These are phyloP conservation scores for Triplophysa siluroides DNA, from an alignment of 2,113 vertebrate genomes.

Conservation along the genomic window DNA sequence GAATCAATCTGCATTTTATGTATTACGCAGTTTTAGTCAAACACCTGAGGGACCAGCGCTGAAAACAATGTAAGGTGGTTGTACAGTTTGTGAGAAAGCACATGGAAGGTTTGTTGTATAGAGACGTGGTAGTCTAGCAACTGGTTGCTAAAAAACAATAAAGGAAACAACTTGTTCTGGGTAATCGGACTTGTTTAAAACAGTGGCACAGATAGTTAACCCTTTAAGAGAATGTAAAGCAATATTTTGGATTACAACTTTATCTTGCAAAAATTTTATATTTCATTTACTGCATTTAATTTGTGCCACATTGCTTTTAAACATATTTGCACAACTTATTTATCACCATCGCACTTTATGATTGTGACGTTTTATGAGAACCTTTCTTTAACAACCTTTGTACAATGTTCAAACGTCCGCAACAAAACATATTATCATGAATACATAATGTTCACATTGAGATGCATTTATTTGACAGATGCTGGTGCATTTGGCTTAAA, in stretches of 20 bases:
- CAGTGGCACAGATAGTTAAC: background rate
- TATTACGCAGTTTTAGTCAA: conserved; percentile 22
- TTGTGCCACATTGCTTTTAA: too few species aligned
- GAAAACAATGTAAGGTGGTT: background rate
- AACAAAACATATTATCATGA: too few species aligned
- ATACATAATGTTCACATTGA: too few species aligned
- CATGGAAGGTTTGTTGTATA: conserved; percentile 35
- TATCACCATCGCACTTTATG: too few species aligned
- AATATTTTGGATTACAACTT: too few species aligned
- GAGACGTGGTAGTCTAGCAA: conserved; percentile 27
- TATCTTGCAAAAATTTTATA: too few species aligned
- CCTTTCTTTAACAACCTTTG: background rate
- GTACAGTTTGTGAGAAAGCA: background rate
- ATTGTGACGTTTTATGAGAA: background rate
- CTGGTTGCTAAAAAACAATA: conserved; percentile 3
- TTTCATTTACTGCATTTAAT: too few species aligned
- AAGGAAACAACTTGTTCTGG: conserved; percentile 2
- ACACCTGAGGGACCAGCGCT: conserved; percentile 17
- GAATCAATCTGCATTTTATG: background rate
- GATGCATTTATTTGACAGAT: too few species aligned
- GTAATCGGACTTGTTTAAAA: background rate
- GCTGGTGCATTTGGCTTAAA: too few species aligned
- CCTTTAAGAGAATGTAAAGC: too few species aligned
- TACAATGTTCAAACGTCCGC: background rate
- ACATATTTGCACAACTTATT: too few species aligned